A percentile compares a stretch with the other conserved stretches of the same genome.
phyloP scores from a whole-genome alignment of 2,888 invertebrate genomes.

The Drosophila macrospina region DNA sequence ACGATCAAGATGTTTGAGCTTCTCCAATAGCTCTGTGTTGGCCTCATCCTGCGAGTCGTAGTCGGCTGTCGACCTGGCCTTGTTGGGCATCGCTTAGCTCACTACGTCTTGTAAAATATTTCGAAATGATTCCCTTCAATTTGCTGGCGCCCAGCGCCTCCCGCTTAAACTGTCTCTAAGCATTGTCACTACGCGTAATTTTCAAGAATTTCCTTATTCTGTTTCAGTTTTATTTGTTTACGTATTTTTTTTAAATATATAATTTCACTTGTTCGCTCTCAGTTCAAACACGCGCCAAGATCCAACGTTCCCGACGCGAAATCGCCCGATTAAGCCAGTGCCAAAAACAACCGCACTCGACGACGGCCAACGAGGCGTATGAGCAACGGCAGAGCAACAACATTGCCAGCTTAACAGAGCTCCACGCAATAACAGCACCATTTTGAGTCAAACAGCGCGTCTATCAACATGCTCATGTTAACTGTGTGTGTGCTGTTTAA shows the following conservation, averaged over 20 bases:
- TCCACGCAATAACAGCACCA: constrained; percentile 25
- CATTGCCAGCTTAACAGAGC: constrained; percentile 18
- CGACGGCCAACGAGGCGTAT: constrained; percentile 81
- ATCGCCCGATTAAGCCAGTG: constrained; percentile 23
- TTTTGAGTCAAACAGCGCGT: constrained; percentile 26
- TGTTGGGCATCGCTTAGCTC: constrained; percentile 44
- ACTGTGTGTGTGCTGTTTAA: not conserved
- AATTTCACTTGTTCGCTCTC: not conserved
- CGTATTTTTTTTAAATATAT: not conserved
- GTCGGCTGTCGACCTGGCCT: constrained; percentile 64
- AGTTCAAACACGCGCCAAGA: constrained; percentile 56
- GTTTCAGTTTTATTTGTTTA: not conserved
- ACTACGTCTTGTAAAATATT: constrained; percentile 10
- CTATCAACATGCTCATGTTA: constrained; percentile 4
- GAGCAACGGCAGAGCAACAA: constrained; percentile 46
- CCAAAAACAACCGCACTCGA: constrained; percentile 68
- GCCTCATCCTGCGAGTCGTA: constrained; percentile 84
- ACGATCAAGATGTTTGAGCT: constrained; percentile 84
- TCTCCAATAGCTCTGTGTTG: constrained; percentile 84
- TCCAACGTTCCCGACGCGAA: constrained; percentile 24
- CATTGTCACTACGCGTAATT: constrained; percentile 27
- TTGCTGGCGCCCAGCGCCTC: constrained; percentile 41
- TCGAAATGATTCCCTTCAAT: constrained; percentile 29
- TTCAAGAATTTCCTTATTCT: not conserved
- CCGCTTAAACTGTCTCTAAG: constrained; percentile 21